A percentile compares a stretch with the other conserved stretches of the same genome.
Conservation (phyloP, 2,113 vertebrate genomes). For the Vicugna pacos region DNA sequence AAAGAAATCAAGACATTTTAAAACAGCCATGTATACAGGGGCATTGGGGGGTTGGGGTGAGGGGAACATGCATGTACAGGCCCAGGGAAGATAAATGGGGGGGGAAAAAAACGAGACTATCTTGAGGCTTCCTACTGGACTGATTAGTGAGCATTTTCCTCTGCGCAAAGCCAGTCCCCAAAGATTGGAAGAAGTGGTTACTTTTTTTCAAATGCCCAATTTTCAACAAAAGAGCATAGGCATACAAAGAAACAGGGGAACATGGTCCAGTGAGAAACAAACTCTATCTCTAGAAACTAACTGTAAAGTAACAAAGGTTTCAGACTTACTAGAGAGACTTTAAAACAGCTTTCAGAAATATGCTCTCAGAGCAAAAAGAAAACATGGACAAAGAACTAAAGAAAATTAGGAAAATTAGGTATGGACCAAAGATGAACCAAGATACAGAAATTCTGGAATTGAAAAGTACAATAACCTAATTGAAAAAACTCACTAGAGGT, state of each 20-base stretch:
- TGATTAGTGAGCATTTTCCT: not conserved
- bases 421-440: not conserved
- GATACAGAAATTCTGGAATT: not conserved
- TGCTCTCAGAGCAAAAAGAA: not conserved
- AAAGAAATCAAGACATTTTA: not conserved
- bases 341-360: not conserved
- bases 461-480: not conserved
- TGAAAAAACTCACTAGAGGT: not conserved
- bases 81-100: not conserved
- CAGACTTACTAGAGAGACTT: not conserved
- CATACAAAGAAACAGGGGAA: not conserved
- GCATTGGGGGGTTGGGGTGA: fast-evolving
- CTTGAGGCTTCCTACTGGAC: not conserved
- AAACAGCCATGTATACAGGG: not conserved
- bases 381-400: not conserved
- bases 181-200: not conserved
- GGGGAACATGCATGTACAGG: not conserved
- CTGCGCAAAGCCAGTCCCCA: not conserved
- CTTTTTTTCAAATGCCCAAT: not conserved
- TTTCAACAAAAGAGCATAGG: not conserved
- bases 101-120: not conserved
- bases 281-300: not conserved
- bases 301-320: not conserved
- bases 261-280: not conserved
- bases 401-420: not conserved